Percentiles rank a stretch among this genome's conserved stretches.
phyloP scores from a whole-genome alignment of 2,888 invertebrate species.

The Tenthredo scrophulariae region DNA sequence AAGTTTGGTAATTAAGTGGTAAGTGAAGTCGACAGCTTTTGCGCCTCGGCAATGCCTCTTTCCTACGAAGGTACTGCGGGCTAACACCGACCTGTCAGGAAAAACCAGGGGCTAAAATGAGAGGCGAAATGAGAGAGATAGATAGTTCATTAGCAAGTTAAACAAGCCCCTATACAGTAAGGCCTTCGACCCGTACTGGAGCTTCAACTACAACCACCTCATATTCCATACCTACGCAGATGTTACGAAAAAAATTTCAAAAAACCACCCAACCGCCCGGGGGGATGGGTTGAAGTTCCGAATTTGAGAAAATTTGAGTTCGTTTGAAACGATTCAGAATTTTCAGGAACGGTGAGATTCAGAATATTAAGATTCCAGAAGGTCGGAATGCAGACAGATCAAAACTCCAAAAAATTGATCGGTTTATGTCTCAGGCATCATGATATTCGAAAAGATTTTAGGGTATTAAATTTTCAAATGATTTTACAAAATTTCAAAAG shows the following conservation, averaged over 20 bases:
- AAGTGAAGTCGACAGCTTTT: slow-evolving; percentile 59
- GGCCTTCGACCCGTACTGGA: slow-evolving; percentile 36
- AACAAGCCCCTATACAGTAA: slow-evolving; percentile 42
- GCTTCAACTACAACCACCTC: neutral
- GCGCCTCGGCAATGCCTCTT: neutral
- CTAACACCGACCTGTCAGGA: slow-evolving; percentile 2
- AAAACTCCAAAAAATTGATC: too few relatives aligned
- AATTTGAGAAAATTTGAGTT: neutral
- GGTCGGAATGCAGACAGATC: too few relatives aligned
- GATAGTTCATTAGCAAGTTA: slow-evolving; percentile 48
- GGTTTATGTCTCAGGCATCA: neutral
- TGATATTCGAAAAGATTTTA: neutral
- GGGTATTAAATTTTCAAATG: neutral
- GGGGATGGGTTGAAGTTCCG: neutral
- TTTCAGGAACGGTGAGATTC: neutral
- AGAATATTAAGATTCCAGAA: neutral
- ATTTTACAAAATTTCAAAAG: neutral
- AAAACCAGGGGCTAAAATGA: slow-evolving; percentile 25
- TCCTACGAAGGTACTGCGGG: neutral
- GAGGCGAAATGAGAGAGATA: slow-evolving; percentile 46
- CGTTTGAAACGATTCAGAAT: neutral
- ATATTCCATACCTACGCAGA: neutral
- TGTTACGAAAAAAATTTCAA: neutral
- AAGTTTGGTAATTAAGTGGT: slow-evolving; percentile 71
- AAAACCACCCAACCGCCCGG: neutral